Base-by-base conservation (phyloP, 1,140 invertebrate genomes). In the Caenorhabditis inopinata region DNA sequence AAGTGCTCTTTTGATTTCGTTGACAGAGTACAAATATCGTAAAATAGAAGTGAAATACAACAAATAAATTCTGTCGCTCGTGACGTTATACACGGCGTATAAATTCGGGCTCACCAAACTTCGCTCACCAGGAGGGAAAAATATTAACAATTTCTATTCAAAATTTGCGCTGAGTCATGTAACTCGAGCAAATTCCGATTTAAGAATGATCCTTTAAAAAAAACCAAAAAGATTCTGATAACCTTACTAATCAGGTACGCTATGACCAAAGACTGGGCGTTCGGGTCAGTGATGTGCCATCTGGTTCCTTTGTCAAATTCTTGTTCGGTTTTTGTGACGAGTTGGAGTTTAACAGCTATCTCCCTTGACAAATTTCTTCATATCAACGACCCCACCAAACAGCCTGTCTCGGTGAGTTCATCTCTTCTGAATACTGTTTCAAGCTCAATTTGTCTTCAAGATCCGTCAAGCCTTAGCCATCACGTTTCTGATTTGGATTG, bases 291-390 rank as follows among this genome's bases (percentile, higher is more conserved):
- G 11, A 87, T 87, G 86, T 87, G 87, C 51, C 84, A 85, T 29
- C 51, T 88, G 32, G 83, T 87, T 75, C 86, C 87, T 11, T 35
- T 87, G n/a, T 84, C 82, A 14, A 86, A 84, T 76, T 87, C 85
- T 35, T 87, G 86, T 79, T 84, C 87, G 6, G 86, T 87, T 35
- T 87, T 87, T 79, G 86, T 87, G n/a, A 88, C 87, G 46, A 86
- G 86, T 82, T 87, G 86, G 87, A 79, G 76, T 35, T 74, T 87
- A 14, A 88, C 86, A 11, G 87, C 86, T 6, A 87, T 87, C 38
- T 84, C 87, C 23, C 25, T 88, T 16, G 87, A 87, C 74, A 87
- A 87, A 76, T 87, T 86, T 75, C 73, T 88, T 48, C 86, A 87
- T 83, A 84, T 84, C 51, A 82, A 68, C 25, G 79, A 84, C 51